These are phyloP conservation scores for Priocnemis perturbator DNA, from an alignment of 2,888 invertebrate species.

Conservation along the genomic window DNA sequence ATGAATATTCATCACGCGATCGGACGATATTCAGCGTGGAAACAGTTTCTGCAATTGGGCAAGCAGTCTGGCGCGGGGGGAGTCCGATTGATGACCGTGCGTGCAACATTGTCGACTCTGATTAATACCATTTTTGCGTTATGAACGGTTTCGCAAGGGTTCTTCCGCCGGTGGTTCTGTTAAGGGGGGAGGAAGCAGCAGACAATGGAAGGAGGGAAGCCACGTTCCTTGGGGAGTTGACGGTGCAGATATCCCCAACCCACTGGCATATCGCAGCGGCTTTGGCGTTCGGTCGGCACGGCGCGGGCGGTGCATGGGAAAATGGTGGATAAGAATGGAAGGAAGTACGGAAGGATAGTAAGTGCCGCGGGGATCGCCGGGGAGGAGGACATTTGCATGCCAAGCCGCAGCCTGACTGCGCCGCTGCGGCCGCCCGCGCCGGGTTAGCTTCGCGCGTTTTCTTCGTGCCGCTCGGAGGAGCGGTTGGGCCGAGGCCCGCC, in stretches of 20 bases:
- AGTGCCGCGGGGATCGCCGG: slow-evolving; percentile 25
- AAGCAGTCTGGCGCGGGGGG: no score
- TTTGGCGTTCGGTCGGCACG: slow-evolving; percentile 26
- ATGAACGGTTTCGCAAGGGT: no score
- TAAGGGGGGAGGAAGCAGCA: background rate
- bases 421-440: slow-evolving; percentile 48
- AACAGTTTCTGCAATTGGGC: no score
- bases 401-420: slow-evolving; percentile 52
- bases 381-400: slow-evolving; percentile 57
- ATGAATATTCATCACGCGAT: background rate
- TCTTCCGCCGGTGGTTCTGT: no score
- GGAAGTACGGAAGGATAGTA: slow-evolving; percentile 15
- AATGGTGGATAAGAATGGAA: slow-evolving; percentile 7
- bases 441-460: slow-evolving; percentile 39
- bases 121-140: no score
- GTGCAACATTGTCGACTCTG: no score
- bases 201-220: slow-evolving; percentile 36
- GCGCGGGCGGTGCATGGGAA: slow-evolving; percentile 12
- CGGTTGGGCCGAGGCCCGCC: slow-evolving; percentile 48
- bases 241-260: slow-evolving; percentile 29
- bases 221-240: slow-evolving; percentile 30
- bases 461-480: slow-evolving; percentile 52
- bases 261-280: slow-evolving; percentile 14
- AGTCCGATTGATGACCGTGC: no score
- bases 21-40: background rate